Evolutionary conservation across 2,888 invertebrate genomes (phyloP).

Genomic region (Bursaphelenchus okinawaensis): DNA sequence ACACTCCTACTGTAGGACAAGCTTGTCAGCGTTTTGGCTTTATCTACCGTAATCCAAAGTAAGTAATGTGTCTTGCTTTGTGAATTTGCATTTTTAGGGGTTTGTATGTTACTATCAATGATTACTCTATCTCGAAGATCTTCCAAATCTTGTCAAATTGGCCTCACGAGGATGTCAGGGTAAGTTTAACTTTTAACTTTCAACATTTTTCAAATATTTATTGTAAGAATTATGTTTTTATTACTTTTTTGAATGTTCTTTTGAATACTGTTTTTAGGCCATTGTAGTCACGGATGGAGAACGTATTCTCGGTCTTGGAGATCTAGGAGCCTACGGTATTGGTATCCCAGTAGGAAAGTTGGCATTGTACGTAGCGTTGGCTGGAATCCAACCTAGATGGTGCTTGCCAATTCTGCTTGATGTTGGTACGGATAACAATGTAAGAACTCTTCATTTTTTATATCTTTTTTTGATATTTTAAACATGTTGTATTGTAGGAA

Average conservation of each 20-base stretch:
- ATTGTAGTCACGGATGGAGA: constrained; percentile 94
- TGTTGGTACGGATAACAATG: constrained; percentile 61
- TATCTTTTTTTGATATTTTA: too few species aligned
- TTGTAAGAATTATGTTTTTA: neutral
- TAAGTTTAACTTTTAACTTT: constrained; percentile 27
- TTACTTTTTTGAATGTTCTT: too few species aligned
- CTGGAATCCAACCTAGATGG: constrained; percentile 85
- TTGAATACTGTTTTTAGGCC: constrained; percentile 40
- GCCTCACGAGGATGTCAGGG: constrained; percentile 66
- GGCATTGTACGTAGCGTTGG: constrained; percentile 89
- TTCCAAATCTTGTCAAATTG: constrained; percentile 89
- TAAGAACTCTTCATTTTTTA: neutral
- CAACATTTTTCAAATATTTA: neutral
- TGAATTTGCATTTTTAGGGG: constrained; percentile 63
- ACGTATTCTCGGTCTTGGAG: constrained; percentile 91
- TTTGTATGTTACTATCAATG: constrained; percentile 89
- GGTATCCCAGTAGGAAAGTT: constrained; percentile 97
- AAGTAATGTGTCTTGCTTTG: neutral
- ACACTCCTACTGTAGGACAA: constrained; percentile 89
- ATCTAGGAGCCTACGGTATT: constrained; percentile 83
- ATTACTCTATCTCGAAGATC: constrained; percentile 75
- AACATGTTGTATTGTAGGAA: constrained; percentile 57
- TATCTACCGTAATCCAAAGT: constrained; percentile 64
- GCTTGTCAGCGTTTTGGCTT: constrained; percentile 95
- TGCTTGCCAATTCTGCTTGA: constrained; percentile 89